A percentile compares a stretch with the other conserved stretches of the same genome.
phyloP scores from a whole-genome alignment of 1,140 invertebrate genomes.

The Leptestheria dahalacensis region DNA sequence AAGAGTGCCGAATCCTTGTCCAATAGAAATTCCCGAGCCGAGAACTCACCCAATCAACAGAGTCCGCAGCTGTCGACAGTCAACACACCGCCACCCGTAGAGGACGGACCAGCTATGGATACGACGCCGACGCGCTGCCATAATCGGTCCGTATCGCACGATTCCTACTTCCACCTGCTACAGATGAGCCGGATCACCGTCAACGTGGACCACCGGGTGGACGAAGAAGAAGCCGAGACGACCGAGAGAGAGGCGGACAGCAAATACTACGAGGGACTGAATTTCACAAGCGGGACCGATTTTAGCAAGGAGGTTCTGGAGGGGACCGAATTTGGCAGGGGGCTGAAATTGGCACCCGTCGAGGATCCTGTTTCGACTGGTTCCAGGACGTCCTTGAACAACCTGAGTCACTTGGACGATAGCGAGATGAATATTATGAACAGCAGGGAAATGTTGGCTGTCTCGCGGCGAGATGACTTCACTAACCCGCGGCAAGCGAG shows the following conservation, averaged over 20 bases:
- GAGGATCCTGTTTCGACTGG: constrained; percentile 1
- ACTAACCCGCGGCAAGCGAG: constrained; percentile 7
- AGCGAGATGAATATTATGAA: constrained; percentile 13
- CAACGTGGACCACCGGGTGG: constrained; percentile 18
- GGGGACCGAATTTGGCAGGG: constrained; percentile 15
- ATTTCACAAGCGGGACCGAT: constrained; percentile 17
- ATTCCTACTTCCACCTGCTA: constrained; percentile 73
- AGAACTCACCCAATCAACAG: not conserved
- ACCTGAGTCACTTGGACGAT: constrained; percentile 12
- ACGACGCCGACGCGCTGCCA: constrained; percentile 20
- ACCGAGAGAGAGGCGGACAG: constrained; percentile 13
- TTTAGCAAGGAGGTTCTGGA: constrained; percentile 13
- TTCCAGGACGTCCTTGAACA: constrained; percentile 12
- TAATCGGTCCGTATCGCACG: constrained; percentile 63
- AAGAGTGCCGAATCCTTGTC: constrained; percentile 50
- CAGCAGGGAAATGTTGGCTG: constrained; percentile 11
- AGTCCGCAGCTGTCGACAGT: not conserved
- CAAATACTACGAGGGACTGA: constrained; percentile 21
- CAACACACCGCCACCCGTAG: constrained; percentile 2
- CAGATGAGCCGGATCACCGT: constrained; percentile 16
- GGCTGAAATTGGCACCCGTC: constrained; percentile 11
- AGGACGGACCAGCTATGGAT: constrained; percentile 10
- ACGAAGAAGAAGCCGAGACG: constrained; percentile 16
- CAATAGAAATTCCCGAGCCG: constrained; percentile 23
- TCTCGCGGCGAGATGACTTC: not conserved